Evolutionary conservation across 2,113 vertebrate species (phyloP).

Genomic region (Gnathonemus longibarbis): DNA sequence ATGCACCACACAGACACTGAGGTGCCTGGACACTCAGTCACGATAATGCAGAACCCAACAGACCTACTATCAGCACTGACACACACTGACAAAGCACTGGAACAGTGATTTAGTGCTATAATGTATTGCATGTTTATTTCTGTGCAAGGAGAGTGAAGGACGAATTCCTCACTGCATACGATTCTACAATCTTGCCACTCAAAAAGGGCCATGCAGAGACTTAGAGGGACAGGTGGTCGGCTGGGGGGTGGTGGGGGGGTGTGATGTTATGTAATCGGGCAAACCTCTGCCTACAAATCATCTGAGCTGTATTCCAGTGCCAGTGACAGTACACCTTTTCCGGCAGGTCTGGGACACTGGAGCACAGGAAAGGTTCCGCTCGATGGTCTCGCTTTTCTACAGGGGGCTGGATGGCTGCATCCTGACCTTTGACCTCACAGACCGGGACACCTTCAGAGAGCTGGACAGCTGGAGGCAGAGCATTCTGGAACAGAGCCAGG

Average conservation of each 20-base stretch:
- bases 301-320: background rate
- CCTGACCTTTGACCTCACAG: slow-evolving; percentile 66
- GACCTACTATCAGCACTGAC: background rate
- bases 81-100: background rate
- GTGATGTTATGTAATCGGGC: no score
- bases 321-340: background rate
- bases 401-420: slow-evolving; percentile 68
- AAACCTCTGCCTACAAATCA: background rate
- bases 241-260: background rate
- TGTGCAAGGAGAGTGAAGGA: background rate
- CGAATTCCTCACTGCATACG: background rate
- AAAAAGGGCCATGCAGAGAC: background rate
- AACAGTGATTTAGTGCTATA: background rate
- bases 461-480: slow-evolving; percentile 65
- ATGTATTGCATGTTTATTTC: background rate
- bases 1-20: background rate
- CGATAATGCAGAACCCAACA: background rate
- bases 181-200: background rate
- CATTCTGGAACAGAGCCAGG: slow-evolving; percentile 59
- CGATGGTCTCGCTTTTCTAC: slow-evolving; percentile 70
- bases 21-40: background rate
- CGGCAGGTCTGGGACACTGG: slow-evolving; percentile 74
- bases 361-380: slow-evolving; percentile 69
- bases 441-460: slow-evolving; percentile 62
- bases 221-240: background rate